Conservation (phyloP, 1,140 invertebrate species). For the Myzus persicae region DNA sequence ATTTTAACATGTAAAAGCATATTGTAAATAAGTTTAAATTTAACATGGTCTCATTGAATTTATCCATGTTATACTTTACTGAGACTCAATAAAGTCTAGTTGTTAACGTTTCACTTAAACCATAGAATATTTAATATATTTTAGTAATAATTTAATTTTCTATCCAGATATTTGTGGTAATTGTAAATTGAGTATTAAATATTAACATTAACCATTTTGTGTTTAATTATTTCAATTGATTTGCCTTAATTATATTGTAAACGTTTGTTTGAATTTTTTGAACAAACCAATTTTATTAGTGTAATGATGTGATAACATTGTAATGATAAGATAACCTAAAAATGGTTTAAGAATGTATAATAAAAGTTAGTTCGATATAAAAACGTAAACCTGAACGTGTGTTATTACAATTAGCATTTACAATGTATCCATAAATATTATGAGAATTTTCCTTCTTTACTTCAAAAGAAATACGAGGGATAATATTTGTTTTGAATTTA, state of each 20-base stretch:
- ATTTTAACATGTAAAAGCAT: too few relatives aligned
- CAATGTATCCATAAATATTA: background rate
- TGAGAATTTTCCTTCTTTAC: background rate
- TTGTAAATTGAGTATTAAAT: background rate
- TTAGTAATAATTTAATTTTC: background rate
- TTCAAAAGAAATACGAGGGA: background rate
- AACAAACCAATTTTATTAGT: background rate
- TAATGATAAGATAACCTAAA: too few relatives aligned
- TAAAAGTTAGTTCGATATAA: too few relatives aligned
- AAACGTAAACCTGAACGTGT: too few relatives aligned
- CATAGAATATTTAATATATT: background rate
- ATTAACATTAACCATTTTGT: background rate
- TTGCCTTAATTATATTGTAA: background rate
- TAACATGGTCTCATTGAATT: too few relatives aligned
- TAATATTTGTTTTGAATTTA: background rate
- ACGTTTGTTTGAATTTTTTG: background rate
- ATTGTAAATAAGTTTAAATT: too few relatives aligned
- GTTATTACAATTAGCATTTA: too few relatives aligned
- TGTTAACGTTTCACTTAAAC: background rate
- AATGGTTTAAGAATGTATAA: too few relatives aligned
- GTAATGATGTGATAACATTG: too few relatives aligned
- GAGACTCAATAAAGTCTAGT: background rate
- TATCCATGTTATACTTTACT: background rate
- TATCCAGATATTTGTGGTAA: background rate
- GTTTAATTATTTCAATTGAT: background rate